Conservation (phyloP, 2,113 vertebrate species). For the Daboia siamensis region DNA sequence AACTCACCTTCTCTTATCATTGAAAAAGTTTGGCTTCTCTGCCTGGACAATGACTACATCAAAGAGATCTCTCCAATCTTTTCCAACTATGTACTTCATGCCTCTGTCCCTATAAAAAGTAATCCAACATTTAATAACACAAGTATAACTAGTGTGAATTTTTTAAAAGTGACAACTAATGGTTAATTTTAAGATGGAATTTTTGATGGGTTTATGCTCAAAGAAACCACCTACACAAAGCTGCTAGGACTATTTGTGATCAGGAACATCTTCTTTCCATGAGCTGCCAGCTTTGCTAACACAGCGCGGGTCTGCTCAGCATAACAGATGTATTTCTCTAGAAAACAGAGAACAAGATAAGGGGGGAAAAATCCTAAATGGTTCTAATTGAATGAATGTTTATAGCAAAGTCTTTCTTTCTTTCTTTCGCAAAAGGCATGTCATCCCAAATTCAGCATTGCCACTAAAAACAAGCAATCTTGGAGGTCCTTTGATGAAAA, state of each 20-base stretch:
- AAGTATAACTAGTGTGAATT: background rate
- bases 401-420: background rate
- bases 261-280: constrained; percentile 98
- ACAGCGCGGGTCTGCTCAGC: constrained; percentile 91
- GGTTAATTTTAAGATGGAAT: background rate
- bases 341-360: background rate
- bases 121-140: background rate
- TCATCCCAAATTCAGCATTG: background rate
- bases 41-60: constrained; percentile 97
- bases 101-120: constrained; percentile 82
- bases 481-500: background rate
- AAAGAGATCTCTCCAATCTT: constrained; percentile 96
- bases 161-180: background rate
- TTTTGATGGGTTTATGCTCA: background rate
- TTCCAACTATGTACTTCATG: constrained; percentile 94
- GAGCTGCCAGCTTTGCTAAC: constrained; percentile 86
- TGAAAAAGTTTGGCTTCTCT: constrained; percentile 95
- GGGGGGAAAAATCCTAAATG: background rate
- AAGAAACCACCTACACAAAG: constrained; percentile 87
- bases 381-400: background rate
- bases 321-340: constrained; percentile 94
- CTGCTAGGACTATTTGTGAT: constrained; percentile 98
- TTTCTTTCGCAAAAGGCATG: background rate
- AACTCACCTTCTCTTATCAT: constrained; percentile 91
- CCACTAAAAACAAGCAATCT: background rate